A percentile compares a stretch with the other conserved stretches of the same genome.
Conservation (phyloP, 1,140 invertebrate genomes). For the Lasaia peninsularis region DNA sequence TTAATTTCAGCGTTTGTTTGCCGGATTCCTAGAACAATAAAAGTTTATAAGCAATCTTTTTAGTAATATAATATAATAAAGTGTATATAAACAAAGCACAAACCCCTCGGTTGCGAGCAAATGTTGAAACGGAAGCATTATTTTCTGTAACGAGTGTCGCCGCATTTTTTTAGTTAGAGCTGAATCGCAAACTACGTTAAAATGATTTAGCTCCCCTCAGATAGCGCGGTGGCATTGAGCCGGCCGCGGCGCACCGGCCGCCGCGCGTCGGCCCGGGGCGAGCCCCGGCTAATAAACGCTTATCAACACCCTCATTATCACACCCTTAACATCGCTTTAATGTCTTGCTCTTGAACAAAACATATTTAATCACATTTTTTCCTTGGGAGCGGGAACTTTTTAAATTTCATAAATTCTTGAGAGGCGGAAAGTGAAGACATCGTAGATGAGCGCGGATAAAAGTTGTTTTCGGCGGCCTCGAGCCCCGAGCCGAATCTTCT, state of each 20-base stretch:
- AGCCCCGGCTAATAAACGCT: constrained; percentile 70
- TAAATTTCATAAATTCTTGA: constrained; percentile 64
- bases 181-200: constrained; percentile 64
- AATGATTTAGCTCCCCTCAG: constrained; percentile 73
- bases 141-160: constrained; percentile 53
- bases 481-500: too few relatives aligned
- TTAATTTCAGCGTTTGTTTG: constrained; percentile 34
- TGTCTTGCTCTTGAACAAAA: constrained; percentile 76
- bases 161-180: constrained; percentile 63
- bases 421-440: constrained; percentile 28
- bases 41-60: too few relatives aligned
- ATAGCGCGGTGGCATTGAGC: constrained; percentile 64
- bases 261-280: constrained; percentile 42
- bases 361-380: constrained; percentile 77
- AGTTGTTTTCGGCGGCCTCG: not conserved
- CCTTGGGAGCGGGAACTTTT: constrained; percentile 57
- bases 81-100: constrained; percentile 31
- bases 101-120: constrained; percentile 26
- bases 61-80: not conserved
- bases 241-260: not conserved
- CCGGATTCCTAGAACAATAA: constrained; percentile 11
- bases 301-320: constrained; percentile 75
- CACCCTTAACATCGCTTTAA: constrained; percentile 77
- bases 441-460: constrained; percentile 26
- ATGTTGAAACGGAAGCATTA: constrained; percentile 26